Evolutionary conservation across 2,888 invertebrate species (phyloP), one percentile per base, ranked within the genome.

Genomic region (Caenorhabditis sp.): DNA sequence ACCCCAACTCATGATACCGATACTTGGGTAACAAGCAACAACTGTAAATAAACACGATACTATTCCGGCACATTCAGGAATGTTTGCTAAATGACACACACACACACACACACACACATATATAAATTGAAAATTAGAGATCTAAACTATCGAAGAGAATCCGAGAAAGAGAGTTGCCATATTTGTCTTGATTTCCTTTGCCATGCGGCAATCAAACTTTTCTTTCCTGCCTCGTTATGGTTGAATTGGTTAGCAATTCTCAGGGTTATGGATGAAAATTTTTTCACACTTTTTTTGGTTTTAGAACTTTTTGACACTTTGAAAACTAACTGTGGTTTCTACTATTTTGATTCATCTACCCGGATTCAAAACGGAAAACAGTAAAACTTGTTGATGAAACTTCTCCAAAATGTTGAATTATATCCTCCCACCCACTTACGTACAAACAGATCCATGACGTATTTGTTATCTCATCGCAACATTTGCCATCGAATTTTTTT

Each of bases 11-110:
- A 12, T 10, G 6, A 26, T 7, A n/a, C 59, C 24, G 28, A 41
- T 54, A 68, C 51, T 35, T 38, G 31, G 14, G 26, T 59, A 61
- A 26, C 35, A 49, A 2, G 1, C 26, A 1, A 16, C 24, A 49
- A 64, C 66, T 51, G 26, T 31, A 35, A 73, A 64, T 56, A 63
- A 74, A 64, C 58, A 54, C 63, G 22, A 70, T 38, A 64, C 75
- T 49, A 68, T 63, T 44, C 24, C 59, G 69, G 26, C 54, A 69
- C 41, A 77, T 77, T 64, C 51, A 28, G 59, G 31, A 79, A 54
- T 79, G 79, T 79, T 79, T 79, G 79, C 70, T 38, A 79, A 64
- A 70, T 72, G 79, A 72, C 79, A 79, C 69, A 77, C 54, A 77
- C 69, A 69, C 77, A 44, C 28, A 31, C 28, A 70, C 41, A 51